Base-by-base conservation (phyloP, 2,888 invertebrate species). In the Acleris laterana region DNA sequence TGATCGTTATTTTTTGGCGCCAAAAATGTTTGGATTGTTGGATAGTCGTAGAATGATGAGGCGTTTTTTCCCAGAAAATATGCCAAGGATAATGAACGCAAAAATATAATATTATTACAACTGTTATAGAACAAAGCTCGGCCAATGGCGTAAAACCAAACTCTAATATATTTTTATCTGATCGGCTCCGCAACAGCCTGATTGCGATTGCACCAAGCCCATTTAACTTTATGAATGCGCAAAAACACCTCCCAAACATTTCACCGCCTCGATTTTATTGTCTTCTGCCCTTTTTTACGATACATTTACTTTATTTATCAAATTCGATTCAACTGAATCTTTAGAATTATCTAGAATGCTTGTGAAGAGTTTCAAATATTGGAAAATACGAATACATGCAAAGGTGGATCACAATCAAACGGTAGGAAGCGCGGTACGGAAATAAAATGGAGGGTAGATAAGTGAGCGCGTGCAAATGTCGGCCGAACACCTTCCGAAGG, bases 391-490 rank as follows among this genome's bases (percentile, higher is more conserved):
- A 38, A 65, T 61, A 50, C 62, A 57, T 60, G 56, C 57, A 62
- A 79, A 78, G 76, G 78, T 81, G 63, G 71, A 57, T 66, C 73
- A 83, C 83, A 89, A 84, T 81, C 82, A 81, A 80, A 80, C 75
- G 76, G 75, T 78, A 84, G 84, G 83, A 87, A 87, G 83, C 81
- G 78, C 72, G 76, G 82, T 76, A 79, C 89, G 89, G 92, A 91
- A 92, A 92, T 87, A 90, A 90, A 73, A 91, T 86, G 87, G 84
- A 84, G 92, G 92, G 92, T 90, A 92, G 92, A 92, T 92, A 93
- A 88, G 84, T 83, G 77, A 69, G 71, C 77, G 81, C 79, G 79
- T 80, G 83, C 84, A 84, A 85, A 86, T 85, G 89, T 85, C 13
- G 38, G 82, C 79, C 84, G 85, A 38, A 38, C 38, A 83, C 79